phyloP scores from a whole-genome alignment of 2,888 invertebrate species.

The Andrena haemorrhoa region DNA sequence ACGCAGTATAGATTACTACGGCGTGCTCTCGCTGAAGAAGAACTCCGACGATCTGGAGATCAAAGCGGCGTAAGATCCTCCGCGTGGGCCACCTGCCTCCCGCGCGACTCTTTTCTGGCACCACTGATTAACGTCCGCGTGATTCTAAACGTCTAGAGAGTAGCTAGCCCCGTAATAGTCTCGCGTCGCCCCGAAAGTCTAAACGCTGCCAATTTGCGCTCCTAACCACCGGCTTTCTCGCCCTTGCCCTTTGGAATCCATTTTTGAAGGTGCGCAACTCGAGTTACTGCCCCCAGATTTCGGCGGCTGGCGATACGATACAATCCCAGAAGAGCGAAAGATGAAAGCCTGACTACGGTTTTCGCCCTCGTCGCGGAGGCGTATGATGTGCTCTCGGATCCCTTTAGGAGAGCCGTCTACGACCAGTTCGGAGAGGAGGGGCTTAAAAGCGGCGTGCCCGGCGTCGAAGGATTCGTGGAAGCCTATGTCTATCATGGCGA shows the following conservation, averaged over 20 bases:
- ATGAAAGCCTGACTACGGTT: conserved; percentile 82
- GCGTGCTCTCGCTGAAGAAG: conserved; percentile 89
- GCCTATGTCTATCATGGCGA: conserved; percentile 94
- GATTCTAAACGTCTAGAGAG: too few relatives aligned
- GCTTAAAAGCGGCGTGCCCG: conserved; percentile 92
- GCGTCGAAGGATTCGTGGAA: conserved; percentile 88
- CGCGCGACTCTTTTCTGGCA: too few relatives aligned
- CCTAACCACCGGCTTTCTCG: too few relatives aligned
- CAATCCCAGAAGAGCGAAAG: conserved; percentile 86
- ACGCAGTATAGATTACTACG: conserved; percentile 91
- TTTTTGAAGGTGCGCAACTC: background rate
- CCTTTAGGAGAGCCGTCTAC: conserved; percentile 90
- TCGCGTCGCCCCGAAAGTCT: too few relatives aligned
- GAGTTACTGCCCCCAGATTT: conserved; percentile 81
- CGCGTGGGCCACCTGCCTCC: background rate
- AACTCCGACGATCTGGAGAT: conserved; percentile 89
- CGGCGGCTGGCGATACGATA: conserved; percentile 87
- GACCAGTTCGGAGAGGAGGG: conserved; percentile 96
- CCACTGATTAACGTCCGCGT: too few relatives aligned
- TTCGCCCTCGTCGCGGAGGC: conserved; percentile 91
- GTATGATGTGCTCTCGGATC: conserved; percentile 91
- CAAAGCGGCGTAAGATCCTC: conserved; percentile 87
- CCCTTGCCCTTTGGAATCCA: background rate
- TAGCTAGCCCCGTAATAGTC: too few relatives aligned
- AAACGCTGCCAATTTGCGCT: too few relatives aligned